Evolutionary conservation across 2,113 vertebrate species (phyloP).

Genomic region (Pteruthius melanotis): DNA sequence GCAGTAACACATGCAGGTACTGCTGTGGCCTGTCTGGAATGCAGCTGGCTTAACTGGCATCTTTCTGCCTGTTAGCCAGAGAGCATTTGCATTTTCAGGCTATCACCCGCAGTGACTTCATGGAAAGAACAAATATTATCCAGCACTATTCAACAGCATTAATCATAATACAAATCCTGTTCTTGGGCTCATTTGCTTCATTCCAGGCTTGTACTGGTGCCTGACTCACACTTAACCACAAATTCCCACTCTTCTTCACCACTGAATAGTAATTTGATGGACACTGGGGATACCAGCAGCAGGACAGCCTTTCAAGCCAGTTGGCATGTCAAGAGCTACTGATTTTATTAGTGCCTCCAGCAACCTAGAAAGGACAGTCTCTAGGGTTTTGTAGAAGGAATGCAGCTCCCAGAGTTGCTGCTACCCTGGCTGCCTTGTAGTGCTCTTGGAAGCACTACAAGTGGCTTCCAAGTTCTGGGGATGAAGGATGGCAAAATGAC

Average conservation of each 20-base stretch:
- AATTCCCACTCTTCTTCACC: background rate
- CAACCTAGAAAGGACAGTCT: background rate
- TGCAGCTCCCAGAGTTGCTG: background rate
- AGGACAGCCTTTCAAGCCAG: background rate
- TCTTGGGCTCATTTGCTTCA: background rate
- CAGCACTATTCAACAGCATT: background rate
- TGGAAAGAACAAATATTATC: background rate
- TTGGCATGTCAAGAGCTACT: background rate
- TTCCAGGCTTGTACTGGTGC: background rate
- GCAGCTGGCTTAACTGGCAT: background rate
- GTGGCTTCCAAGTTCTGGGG: background rate
- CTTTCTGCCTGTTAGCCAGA: background rate
- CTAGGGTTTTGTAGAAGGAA: background rate
- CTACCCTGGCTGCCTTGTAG: background rate
- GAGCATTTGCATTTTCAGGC: background rate
- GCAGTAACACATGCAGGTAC: background rate
- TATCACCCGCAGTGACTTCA: background rate
- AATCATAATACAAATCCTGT: background rate
- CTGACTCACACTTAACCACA: background rate
- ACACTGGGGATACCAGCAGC: background rate
- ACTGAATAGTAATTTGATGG: background rate
- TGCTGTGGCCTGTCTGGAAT: background rate
- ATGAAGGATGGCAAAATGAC: background rate
- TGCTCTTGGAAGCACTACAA: background rate
- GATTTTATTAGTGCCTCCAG: constrained; percentile 5